Percentiles rank a stretch among this genome's conserved stretches.
Conservation (phyloP, 2,797 vertebrate species). For the Premnoplex brunnescens region DNA sequence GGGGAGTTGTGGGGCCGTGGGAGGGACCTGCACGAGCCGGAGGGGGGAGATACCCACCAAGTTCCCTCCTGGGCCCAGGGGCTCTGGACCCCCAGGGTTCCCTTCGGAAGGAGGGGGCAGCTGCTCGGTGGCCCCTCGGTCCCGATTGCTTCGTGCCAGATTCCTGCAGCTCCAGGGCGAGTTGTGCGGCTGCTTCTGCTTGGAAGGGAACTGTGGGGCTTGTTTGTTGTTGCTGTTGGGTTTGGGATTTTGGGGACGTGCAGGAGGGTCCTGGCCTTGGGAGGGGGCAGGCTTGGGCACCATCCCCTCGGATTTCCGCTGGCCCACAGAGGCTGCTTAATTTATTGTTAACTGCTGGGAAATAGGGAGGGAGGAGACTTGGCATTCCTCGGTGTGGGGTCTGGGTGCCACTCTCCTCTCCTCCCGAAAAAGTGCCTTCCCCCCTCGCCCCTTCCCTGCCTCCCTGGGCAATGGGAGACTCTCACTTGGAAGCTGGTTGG, state of each 20-base stretch:
- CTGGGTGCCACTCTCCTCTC: background rate
- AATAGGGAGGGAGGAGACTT: background rate
- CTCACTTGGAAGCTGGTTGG: background rate
- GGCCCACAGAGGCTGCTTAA: conserved; percentile 47
- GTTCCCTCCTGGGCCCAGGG: background rate
- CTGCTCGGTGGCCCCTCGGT: background rate
- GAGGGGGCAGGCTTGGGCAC: background rate
- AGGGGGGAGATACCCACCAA: background rate
- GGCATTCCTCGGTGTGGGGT: background rate
- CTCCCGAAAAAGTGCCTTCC: conserved; percentile 41
- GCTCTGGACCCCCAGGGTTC: background rate
- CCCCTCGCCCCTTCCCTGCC: background rate
- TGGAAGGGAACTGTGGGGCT: background rate
- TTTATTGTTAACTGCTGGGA: conserved; percentile 62
- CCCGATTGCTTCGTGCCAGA: background rate
- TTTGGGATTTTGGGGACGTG: background rate
- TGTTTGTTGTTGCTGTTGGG: background rate
- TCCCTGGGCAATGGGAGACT: background rate
- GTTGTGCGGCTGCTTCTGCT: background rate
- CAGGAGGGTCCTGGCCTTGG: background rate
- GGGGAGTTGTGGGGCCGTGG: background rate
- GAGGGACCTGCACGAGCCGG: background rate
- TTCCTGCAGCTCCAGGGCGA: background rate
- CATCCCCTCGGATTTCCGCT: background rate
- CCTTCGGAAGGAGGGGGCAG: background rate